These are phyloP conservation scores for Labeo calbasu DNA, from an alignment of 2,797 vertebrate species.

Conservation along the genomic window DNA sequence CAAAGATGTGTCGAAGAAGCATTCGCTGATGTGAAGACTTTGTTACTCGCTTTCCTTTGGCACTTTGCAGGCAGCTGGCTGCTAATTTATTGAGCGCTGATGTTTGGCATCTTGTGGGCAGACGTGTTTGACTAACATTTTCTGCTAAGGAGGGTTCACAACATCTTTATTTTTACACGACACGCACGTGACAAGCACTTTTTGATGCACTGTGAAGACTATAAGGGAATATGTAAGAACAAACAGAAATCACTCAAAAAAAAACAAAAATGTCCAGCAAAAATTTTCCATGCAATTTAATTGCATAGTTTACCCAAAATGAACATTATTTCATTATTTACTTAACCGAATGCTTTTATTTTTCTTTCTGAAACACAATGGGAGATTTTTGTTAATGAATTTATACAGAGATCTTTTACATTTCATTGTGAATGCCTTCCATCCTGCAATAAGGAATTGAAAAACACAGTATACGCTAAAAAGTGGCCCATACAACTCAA, in stretches of 20 bases:
- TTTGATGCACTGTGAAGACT: background rate
- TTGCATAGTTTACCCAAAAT: background rate
- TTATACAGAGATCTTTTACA: background rate
- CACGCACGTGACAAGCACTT: background rate
- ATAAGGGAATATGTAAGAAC: background rate
- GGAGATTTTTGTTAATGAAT: background rate
- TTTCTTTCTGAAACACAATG: background rate
- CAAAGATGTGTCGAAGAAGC: slow-evolving; percentile 27
- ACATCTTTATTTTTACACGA: slow-evolving; percentile 26
- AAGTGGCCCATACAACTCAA: background rate
- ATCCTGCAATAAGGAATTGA: background rate
- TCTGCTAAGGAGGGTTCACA: background rate
- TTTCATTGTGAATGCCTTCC: background rate
- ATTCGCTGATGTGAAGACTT: slow-evolving; percentile 25
- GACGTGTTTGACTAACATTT: slow-evolving; percentile 28
- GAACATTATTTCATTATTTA: background rate
- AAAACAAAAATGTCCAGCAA: background rate
- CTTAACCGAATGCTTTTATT: background rate
- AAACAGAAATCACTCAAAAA: background rate
- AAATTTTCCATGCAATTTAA: background rate
- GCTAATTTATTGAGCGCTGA: slow-evolving; percentile 42
- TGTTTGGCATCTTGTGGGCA: slow-evolving; percentile 25
- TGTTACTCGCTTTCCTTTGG: slow-evolving; percentile 37
- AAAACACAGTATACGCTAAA: background rate
- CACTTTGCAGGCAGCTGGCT: slow-evolving; percentile 21